Evolutionary conservation across 2,797 vertebrate species (phyloP), one percentile per base, ranked within the genome.

Genomic region (Salmo trutta): DNA sequence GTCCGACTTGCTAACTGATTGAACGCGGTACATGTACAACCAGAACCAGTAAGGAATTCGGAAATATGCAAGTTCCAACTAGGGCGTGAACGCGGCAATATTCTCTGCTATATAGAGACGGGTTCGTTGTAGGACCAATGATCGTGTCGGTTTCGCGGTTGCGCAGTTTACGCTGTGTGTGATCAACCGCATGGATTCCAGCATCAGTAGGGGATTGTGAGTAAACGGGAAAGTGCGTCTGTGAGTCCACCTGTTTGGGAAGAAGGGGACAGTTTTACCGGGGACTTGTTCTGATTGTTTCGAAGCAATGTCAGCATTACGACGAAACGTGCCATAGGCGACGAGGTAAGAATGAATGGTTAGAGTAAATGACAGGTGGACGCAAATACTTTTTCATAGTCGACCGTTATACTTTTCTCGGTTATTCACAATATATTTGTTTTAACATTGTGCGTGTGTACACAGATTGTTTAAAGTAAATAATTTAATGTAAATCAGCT

Each of bases 201-300:
- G 87, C 91, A 90, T 90, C 90, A 77, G 33, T 19, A 75, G 79
- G 21, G 79, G 72, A 17, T 79, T 76, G 88, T 81, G 80, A 88
- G 84, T 78, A 66, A 79, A 76, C 75, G 73, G 80, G 75, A 82
- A 85, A 86, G 84, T 88, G 81, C 36, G 24, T 80, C n/a, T 19
- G 81, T 73, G 83, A 79, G 80, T 84, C 66, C 54, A 78, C 75
- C 81, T 12, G 81, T 54, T 69, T 64, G 69, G 76, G 41, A 7
- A 69, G 67, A 64, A 75, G 0, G 53, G 78, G 77, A 71, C 5
- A 79, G 76, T 73, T 75, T 75, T 56, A 76, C 56, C 77, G 2
- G 71, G 5, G 41, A 33, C 19, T 8, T 75, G 71, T 81, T 82
- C 76, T 36, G 59, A 75, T 36, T 81, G 67, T 77, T 82, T 77